A percentile compares a stretch with the other conserved stretches of the same genome.
These are phyloP conservation scores for Ploceus nigricollis DNA, from an alignment of 2,113 vertebrate genomes.

Conservation along the genomic window DNA sequence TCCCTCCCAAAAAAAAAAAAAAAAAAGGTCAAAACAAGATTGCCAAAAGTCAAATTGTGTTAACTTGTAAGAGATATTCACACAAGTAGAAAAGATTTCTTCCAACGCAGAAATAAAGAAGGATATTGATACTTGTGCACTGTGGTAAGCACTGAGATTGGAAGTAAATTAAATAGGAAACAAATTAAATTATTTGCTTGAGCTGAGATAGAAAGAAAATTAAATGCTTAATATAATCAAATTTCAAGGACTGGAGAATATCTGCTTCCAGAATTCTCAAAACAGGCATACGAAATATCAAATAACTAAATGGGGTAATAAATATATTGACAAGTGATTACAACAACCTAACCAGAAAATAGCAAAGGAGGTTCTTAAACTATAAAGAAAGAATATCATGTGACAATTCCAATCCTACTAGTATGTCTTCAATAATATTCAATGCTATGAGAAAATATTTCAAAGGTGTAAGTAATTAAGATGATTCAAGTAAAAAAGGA, in stretches of 20 bases:
- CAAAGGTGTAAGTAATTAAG: neutral
- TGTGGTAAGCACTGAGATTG: neutral
- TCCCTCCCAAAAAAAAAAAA: neutral
- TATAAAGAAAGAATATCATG: neutral
- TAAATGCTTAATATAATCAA: neutral
- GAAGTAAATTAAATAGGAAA: neutral
- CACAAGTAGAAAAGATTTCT: neutral
- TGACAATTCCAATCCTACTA: neutral
- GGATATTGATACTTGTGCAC: neutral
- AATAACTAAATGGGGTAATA: neutral
- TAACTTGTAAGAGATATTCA: neutral
- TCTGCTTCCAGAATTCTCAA: neutral
- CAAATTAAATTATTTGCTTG: constrained; percentile 15
- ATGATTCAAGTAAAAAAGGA: neutral
- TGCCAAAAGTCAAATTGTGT: neutral
- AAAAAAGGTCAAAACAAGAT: neutral
- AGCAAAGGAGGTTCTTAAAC: neutral
- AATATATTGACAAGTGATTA: neutral
- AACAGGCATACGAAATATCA: neutral
- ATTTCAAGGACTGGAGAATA: neutral
- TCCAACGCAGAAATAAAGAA: neutral
- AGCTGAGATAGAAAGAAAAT: neutral
- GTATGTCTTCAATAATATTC: neutral
- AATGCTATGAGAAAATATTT: neutral
- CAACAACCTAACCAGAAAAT: neutral